Conservation (phyloP, 2,888 invertebrate genomes). For the Cataglyphis rosenhaueri region DNA sequence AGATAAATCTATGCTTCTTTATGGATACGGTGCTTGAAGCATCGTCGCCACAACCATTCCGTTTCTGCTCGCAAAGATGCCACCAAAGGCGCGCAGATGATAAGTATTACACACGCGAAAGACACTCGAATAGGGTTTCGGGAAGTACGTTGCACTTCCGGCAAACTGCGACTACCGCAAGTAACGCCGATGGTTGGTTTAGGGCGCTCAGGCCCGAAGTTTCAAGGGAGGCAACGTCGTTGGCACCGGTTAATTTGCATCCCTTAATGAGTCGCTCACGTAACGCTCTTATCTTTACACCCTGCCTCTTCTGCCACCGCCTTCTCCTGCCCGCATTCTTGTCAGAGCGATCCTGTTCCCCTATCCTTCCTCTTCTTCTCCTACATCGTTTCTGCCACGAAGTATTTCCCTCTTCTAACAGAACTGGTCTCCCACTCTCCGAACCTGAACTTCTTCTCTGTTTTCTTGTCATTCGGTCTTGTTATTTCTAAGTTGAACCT, state of each 20-base stretch:
- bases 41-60: background rate
- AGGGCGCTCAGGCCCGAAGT: constrained; percentile 72
- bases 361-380: constrained; percentile 31
- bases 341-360: constrained; percentile 54
- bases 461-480: constrained; percentile 79
- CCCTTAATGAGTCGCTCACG: constrained; percentile 84
- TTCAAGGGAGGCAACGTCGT: constrained; percentile 73
- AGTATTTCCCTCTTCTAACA: constrained; percentile 57
- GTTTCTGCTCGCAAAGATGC: constrained; percentile 23
- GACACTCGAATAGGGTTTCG: constrained; percentile 71
- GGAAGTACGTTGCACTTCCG: constrained; percentile 73
- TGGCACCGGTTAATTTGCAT: constrained; percentile 83
- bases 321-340: constrained; percentile 25
- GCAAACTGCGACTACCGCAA: constrained; percentile 69
- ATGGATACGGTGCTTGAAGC: background rate
- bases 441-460: constrained; percentile 71
- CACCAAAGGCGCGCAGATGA: constrained; percentile 44
- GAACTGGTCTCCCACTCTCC: constrained; percentile 60
- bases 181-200: constrained; percentile 65
- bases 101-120: constrained; percentile 46
- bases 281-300: constrained; percentile 82
- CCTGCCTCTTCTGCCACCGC: constrained; percentile 59
- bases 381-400: constrained; percentile 33
- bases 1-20: constrained; percentile 56
- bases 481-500: constrained; percentile 77